Percentiles rank a stretch among this genome's conserved stretches.
phyloP scores from a whole-genome alignment of 2,113 vertebrate species.

The Perca flavescens region DNA sequence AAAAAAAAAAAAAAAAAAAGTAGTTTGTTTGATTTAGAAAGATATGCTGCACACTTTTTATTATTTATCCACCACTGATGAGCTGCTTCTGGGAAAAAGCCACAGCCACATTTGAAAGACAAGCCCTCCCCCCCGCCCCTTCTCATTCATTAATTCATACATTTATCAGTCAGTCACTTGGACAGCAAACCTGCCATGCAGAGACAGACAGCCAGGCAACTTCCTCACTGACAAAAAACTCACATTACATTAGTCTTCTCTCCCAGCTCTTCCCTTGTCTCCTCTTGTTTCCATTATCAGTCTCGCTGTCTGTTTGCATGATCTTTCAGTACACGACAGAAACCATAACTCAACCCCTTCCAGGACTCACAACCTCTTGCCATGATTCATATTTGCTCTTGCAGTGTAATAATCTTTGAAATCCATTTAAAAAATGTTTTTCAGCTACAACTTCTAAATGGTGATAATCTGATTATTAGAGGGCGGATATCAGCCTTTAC shows the following conservation, averaged over 20 bases:
- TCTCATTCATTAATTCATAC: slow-evolving; percentile 28
- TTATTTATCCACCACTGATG: neutral
- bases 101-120: neutral
- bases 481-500: neutral
- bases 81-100: neutral
- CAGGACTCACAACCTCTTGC: slow-evolving; percentile 19
- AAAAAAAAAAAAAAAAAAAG: neutral
- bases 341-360: slow-evolving; percentile 48
- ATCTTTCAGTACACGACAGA: slow-evolving; percentile 38
- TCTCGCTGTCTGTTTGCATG: slow-evolving; percentile 49
- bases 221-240: slow-evolving; percentile 46
- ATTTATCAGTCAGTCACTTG: slow-evolving; percentile 25
- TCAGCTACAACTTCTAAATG: neutral
- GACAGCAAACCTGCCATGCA: slow-evolving; percentile 16
- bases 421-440: neutral
- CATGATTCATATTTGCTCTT: slow-evolving; percentile 33
- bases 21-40: neutral
- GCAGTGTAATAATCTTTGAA: neutral
- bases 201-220: slow-evolving; percentile 27
- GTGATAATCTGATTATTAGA: neutral
- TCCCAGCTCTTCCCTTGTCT: slow-evolving; percentile 35
- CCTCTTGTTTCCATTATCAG: slow-evolving; percentile 49
- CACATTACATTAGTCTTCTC: slow-evolving; percentile 46
- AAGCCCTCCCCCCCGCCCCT: neutral
- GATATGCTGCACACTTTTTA: neutral